Evolutionary conservation across 2,113 vertebrate genomes (phyloP), one percentile per base, ranked within the genome.

Genomic region (Anarrhichthys ocellatus): DNA sequence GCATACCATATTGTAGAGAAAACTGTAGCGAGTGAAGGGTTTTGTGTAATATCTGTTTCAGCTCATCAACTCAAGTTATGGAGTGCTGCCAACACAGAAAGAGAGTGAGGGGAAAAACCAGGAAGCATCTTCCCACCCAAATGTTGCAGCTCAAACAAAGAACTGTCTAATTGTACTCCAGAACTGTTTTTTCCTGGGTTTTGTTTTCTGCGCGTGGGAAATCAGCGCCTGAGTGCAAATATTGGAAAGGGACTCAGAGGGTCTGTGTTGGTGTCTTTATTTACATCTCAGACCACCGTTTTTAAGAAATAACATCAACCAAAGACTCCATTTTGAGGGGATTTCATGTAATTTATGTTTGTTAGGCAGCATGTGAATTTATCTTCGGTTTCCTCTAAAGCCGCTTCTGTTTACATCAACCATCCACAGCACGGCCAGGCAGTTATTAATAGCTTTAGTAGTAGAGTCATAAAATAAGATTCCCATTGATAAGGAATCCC

Each of bases 181-280:
- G 54, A 61, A 76, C 2, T 63, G 77, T 84, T 85, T 85, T 82
- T 89, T 77, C 83, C 85, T 80, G 54, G 59, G 76, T 84, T 90
- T 90, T 84, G 44, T 85, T 88, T 83, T 72, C 48, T 11, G 3
- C 52, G 46, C 73, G 40, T 76, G 83, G 82, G 84, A 84, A 87
- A 74, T 84, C 69, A 54, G 61, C 36, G 1, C 42, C 72, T 61
- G 58, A 79, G 78, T 44, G 91, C 84, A 90, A 92, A 91, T 76
- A 82, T 91, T 76, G 76, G 90, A 89, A 91, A 87, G 73, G 87
- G 86, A 91, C 89, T 87, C 90, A 88, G 48, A 73, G n/a, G 81
- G 69, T 88, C 59, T 66, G 82, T 87, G 83, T 85, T 68, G 14
- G 46, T 78, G 87, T 85, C 91, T 86, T 73, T 90, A 82, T 92